Evolutionary conservation across 1,140 invertebrate genomes (phyloP), one percentile per base, ranked within the genome.

Genomic region (Cotesia vestalis): DNA sequence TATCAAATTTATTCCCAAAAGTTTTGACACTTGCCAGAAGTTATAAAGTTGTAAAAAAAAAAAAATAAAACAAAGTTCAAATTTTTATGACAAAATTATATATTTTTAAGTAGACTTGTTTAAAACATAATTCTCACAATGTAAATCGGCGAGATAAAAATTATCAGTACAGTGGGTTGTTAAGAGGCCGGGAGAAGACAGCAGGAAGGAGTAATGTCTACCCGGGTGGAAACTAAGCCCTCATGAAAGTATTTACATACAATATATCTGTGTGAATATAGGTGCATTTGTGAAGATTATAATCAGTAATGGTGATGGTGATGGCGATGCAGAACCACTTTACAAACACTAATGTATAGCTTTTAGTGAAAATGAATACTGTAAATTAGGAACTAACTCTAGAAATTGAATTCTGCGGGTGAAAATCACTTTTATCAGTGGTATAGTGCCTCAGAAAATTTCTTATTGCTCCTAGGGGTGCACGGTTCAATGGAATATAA

Each of bases 251-350:
- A 46, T 46, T 46, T 46, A 46, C 27, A 64, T 40, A n/a, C 36
- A 34, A 38, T 35, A 64, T 35, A 36, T 34, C 12, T 64, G n/a
- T 64, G n/a, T 12, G 12, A 38, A 64, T 35, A 64, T 62, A 34
- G 27, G 27, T 27, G 27, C 34, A 64, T 35, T 38, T 38, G 12
- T 64, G 63, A 66, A 38, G 63, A 40, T 14, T 66, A 40, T 52
- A 66, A 66, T 66, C 63, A 66, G 63, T 40, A 66, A 46, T 46
- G 40, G 40, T 46, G 46, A 51, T 66, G 46, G 63, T 40, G 52
- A 46, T 46, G 40, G 40, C 11, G 46, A 51, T 66, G 46, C 40
- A 6, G 20, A 40, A 52, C 40, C 40, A 66, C 38, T 66, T 66
- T 17, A 52, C 40, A 34, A 66, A 17, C 20, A 67, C 53, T 34